phyloP scores from a whole-genome alignment of 2,888 invertebrate genomes.

The Noctua janthina region DNA sequence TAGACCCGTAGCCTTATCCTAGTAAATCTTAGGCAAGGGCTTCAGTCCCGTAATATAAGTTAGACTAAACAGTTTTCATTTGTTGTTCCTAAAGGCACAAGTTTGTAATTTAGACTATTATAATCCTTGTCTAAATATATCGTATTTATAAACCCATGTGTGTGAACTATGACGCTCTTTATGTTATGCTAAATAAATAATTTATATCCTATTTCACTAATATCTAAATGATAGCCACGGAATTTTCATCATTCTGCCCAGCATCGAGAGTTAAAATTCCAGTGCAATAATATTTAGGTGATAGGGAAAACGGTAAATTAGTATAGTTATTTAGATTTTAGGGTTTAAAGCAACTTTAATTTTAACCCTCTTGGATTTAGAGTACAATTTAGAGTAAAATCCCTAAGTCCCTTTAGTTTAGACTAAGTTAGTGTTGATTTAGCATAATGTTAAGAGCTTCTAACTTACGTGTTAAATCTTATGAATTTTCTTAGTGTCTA shows the following conservation, averaged over 20 bases:
- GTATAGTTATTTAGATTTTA: slow-evolving; percentile 2
- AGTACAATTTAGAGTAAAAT: slow-evolving; percentile 2
- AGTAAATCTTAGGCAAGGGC: slow-evolving; percentile 45
- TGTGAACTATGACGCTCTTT: slow-evolving; percentile 36
- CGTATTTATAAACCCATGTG: slow-evolving; percentile 31
- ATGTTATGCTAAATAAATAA: slow-evolving; percentile 36
- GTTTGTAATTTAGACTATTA: slow-evolving; percentile 37
- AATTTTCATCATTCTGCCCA: not conserved
- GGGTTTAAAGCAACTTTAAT: not conserved
- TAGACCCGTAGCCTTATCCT: slow-evolving; percentile 66
- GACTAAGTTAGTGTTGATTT: slow-evolving; percentile 21
- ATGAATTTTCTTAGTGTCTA: slow-evolving; percentile 68
- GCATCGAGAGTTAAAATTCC: not conserved
- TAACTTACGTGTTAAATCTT: slow-evolving; percentile 60
- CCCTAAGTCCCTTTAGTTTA: not conserved
- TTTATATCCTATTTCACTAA: not conserved
- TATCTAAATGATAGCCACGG: not conserved
- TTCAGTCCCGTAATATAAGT: slow-evolving; percentile 42
- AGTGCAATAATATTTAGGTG: not conserved
- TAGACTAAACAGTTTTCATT: slow-evolving; percentile 32
- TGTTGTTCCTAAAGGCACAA: slow-evolving; percentile 51
- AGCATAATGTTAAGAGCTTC: slow-evolving; percentile 34
- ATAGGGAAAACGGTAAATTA: not conserved
- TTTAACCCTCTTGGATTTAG: slow-evolving; percentile 3
- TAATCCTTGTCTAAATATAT: slow-evolving; percentile 7